These are phyloP conservation scores for Agonum fuliginosum DNA, from an alignment of 2,888 invertebrate species.

Conservation along the genomic window DNA sequence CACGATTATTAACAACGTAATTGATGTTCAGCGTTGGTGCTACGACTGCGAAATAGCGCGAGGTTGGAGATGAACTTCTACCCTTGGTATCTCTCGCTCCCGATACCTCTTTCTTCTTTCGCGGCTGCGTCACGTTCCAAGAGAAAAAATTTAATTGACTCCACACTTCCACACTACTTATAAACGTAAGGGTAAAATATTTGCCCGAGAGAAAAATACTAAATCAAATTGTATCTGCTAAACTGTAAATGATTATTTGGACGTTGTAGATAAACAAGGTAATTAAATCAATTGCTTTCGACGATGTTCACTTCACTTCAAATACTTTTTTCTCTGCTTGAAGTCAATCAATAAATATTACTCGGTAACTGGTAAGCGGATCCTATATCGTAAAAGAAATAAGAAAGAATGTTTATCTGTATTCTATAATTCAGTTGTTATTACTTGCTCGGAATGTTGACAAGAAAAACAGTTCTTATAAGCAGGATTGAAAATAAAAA, in stretches of 20 bases:
- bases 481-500: no score
- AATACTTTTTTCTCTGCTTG: no score
- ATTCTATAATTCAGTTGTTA: no score
- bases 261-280: background rate
- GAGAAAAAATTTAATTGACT: conserved; percentile 18
- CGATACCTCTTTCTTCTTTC: background rate
- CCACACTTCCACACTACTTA: conserved; percentile 8
- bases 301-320: background rate
- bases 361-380: no score
- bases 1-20: conserved; percentile 59
- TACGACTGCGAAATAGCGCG: conserved; percentile 46
- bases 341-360: no score
- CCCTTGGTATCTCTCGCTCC: background rate
- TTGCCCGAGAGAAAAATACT: background rate
- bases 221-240: background rate
- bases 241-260: background rate
- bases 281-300: no score
- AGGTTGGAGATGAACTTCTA: background rate
- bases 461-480: no score
- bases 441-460: no score
- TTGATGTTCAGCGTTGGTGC: conserved; percentile 51
- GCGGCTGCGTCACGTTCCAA: background rate
- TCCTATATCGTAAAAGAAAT: no score
- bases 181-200: conserved; percentile 1
- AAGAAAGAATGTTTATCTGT: no score